These are phyloP conservation scores for Phyllostomus discolor DNA, from an alignment of 2,113 vertebrate genomes.

Conservation along the genomic window DNA sequence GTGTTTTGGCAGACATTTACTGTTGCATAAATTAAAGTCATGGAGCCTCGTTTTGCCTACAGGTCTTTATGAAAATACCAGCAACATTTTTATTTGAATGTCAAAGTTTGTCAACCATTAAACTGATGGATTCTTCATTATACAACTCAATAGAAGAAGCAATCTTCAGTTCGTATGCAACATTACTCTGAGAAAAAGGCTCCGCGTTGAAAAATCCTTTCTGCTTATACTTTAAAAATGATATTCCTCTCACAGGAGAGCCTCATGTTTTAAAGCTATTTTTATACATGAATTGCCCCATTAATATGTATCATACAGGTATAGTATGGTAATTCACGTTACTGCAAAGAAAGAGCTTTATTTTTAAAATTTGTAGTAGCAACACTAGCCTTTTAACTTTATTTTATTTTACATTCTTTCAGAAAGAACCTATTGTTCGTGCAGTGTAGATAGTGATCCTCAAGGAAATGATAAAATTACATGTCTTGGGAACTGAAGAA, in stretches of 20 bases:
- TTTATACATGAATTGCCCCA: conserved; percentile 58
- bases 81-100: conserved; percentile 83
- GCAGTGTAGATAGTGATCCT: neutral
- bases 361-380: neutral
- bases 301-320: conserved; percentile 52
- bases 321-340: conserved; percentile 52
- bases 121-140: conserved; percentile 84
- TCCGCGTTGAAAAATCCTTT: conserved; percentile 66
- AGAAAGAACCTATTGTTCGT: conserved; percentile 6
- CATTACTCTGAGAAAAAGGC: conserved; percentile 73
- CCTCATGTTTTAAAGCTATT: conserved; percentile 55
- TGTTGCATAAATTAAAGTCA: conserved; percentile 81
- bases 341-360: conserved; percentile 53
- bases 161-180: conserved; percentile 78
- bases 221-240: conserved; percentile 60
- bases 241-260: conserved; percentile 56
- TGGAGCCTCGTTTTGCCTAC: conserved; percentile 79
- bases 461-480: conserved; percentile 38
- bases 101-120: conserved; percentile 85
- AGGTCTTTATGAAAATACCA: conserved; percentile 81
- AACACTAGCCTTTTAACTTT: neutral
- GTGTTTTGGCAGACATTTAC: conserved; percentile 79
- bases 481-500: neutral
- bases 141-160: conserved; percentile 76
- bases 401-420: conserved; percentile 26